Percentiles rank a stretch among this genome's conserved stretches.
Evolutionary conservation across 2,113 vertebrate genomes (phyloP).

Genomic region (Platysteira castanea): DNA sequence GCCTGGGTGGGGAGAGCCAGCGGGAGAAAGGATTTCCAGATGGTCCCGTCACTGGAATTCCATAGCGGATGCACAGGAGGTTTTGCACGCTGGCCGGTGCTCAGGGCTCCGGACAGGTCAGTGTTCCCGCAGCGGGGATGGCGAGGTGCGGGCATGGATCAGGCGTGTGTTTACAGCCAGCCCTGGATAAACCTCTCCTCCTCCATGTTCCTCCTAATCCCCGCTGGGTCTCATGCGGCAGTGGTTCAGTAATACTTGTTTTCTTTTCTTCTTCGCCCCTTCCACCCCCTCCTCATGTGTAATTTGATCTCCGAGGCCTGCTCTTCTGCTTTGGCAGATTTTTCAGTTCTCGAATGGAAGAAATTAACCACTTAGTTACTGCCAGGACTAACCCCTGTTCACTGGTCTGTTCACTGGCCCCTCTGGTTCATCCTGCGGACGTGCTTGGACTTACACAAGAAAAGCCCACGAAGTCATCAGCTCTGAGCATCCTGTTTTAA

Average conservation of each 20-base stretch:
- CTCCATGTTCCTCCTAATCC: conserved; percentile 21
- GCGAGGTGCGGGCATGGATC: not conserved
- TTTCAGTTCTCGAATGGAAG: conserved; percentile 56
- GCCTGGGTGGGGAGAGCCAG: not conserved
- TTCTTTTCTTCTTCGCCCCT: conserved; percentile 61
- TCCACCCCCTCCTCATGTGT: conserved; percentile 69
- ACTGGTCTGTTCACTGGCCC: not conserved
- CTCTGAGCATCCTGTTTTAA: not conserved
- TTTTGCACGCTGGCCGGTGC: not conserved
- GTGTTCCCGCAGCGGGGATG: not conserved
- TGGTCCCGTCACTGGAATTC: not conserved
- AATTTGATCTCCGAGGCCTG: conserved; percentile 74
- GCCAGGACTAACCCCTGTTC: not conserved
- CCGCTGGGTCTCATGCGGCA: conserved; percentile 46
- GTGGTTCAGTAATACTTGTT: conserved; percentile 57
- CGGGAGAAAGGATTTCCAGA: not conserved
- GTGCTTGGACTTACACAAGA: not conserved
- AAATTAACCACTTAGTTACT: conserved; percentile 69
- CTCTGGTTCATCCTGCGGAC: not conserved
- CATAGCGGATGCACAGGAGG: not conserved
- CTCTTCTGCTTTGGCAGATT: conserved; percentile 69
- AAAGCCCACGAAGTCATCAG: not conserved
- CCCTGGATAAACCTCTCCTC: not conserved
- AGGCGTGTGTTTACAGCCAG: not conserved
- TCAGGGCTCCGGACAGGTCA: not conserved